Base-by-base conservation (phyloP, 2,888 invertebrate genomes). In the Orchestes rusci region DNA sequence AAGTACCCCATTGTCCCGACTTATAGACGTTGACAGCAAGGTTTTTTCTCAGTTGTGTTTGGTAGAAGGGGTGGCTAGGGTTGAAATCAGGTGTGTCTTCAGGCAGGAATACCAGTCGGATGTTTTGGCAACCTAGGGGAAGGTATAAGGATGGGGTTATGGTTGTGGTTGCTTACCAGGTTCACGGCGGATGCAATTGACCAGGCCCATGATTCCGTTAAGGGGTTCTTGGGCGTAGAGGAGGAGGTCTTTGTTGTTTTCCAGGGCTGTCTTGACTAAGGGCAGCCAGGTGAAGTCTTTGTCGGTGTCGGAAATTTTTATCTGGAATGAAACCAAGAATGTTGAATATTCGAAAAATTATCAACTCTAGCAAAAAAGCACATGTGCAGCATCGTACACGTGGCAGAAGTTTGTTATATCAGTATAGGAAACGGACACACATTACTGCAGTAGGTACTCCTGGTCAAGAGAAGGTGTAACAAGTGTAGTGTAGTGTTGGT, bases 131-230 rank as follows among this genome's bases (percentile, higher is more conserved):
- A 33, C 73, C 50, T 50, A 20, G 13, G 35, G 30, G 13, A 12
- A 15, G 13, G 12, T 16, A n/a, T n/a, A n/a, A n/a, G n/a, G n/a
- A n/a, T n/a, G n/a, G n/a, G n/a, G 17, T 27, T 2, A 27, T 10
- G 27, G 2, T 7, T 15, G 18, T 7, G 20, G 10, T 4, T 17
- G 36, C 28, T 28, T 16, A 48, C 48, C 74, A 1, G 74, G 71
- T 63, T 84, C 84, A 56, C 73, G 73, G 47, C 75, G 65, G 4
- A 85, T 60, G 62, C 84, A 84, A 54, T 82, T 82, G 2, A 79
- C 71, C 45, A 84, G 66, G 13, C 96, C 96, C 56, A 83, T 64
- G 1, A 93, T 71, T n/a, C 97, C 96, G 60, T 76, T 86, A 4
- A 80, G 70, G 2, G 73, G 71, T 41, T 83, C 79, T 62, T 82